Base-by-base conservation (phyloP, 2,797 vertebrate genomes). In the Argya squamiceps region DNA sequence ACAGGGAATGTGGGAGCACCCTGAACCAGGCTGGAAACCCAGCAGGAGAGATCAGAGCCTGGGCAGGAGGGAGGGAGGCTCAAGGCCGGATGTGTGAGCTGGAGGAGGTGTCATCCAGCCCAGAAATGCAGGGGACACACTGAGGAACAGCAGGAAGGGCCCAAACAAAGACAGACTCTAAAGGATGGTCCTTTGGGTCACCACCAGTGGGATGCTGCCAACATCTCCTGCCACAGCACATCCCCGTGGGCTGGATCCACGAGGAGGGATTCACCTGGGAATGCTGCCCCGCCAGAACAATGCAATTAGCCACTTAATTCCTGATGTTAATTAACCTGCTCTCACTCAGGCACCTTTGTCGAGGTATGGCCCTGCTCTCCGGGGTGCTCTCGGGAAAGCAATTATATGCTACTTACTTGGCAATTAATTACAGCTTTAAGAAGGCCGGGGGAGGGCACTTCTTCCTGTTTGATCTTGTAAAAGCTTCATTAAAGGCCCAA, bases 401-500 rank as follows among this genome's bases (percentile, higher is more conserved):
- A 97, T 98, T 98, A 98, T 94, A 84, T 95, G 91, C 90, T 96
- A 65, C 36, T 97, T 97, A 97, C 95, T 95, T 49, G 71, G 95
- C 95, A 97, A 96, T 98, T 98, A 97, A 98, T 98, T 98, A 97
- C 87, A 92, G 87, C 83, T 97, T 92, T 67, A 91, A 96, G 95
- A 86, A 67, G 84, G 84, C 97, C 39, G 24, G 55, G 93, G 96
- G 94, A 97, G 89, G 84, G 78, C 92, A 88, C 9, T 19, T 91
- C 82, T 91, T 91, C 82, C 82, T 68, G 49, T 94, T 92, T 94
- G 91, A 93, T 94, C 91, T 78, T 58, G 46, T 91, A 94, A 96
- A 94, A 47, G 89, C 82, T 68, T 94, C 93, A 84, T 95, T 96
- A 93, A 94, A 93, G 82, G 43, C 64, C 81, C 92, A 70, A 93